These are phyloP conservation scores for Portevinia maculata DNA, from an alignment of 2,888 invertebrate species.

Conservation along the genomic window DNA sequence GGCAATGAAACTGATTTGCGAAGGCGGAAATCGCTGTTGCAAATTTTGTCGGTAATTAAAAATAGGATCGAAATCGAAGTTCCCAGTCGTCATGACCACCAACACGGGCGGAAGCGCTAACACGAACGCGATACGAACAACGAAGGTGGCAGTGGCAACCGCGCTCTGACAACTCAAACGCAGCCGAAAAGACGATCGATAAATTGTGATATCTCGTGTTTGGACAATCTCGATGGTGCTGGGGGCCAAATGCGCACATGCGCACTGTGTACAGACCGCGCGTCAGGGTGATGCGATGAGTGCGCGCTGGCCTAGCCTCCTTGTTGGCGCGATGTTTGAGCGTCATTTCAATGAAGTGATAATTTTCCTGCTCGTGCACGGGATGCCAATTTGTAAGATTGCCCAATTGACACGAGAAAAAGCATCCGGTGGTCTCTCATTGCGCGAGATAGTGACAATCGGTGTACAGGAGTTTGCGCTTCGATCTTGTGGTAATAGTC, in stretches of 20 bases:
- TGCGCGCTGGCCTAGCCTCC: not conserved
- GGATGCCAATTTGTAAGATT: conserved; percentile 78
- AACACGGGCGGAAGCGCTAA: conserved; percentile 42
- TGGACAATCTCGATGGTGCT: conserved; percentile 46
- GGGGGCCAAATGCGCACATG: conserved; percentile 48
- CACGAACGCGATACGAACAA: conserved; percentile 30
- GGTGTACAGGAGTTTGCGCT: not conserved
- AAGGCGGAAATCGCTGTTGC: conserved; percentile 57
- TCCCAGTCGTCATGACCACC: conserved; percentile 9
- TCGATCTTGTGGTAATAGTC: no score
- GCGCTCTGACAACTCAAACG: conserved; percentile 53
- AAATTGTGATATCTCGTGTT: conserved; percentile 62
- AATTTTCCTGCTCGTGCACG: conserved; percentile 77
- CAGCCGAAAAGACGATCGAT: conserved; percentile 57
- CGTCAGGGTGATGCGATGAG: not conserved
- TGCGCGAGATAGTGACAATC: conserved; percentile 77
- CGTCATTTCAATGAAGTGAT: conserved; percentile 81
- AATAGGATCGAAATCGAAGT: conserved; percentile 41
- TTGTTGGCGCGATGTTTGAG: conserved; percentile 74
- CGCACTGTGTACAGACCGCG: conserved; percentile 26
- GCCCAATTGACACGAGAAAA: conserved; percentile 78
- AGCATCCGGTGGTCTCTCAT: conserved; percentile 64
- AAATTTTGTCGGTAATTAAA: conserved; percentile 71
- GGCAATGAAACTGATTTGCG: conserved; percentile 41
- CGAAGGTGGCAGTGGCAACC: conserved; percentile 36